A percentile compares a stretch with the other conserved stretches of the same genome.
These are phyloP conservation scores for Hypotaenidia philippensis DNA, from an alignment of 2,797 vertebrate genomes.

Conservation along the genomic window DNA sequence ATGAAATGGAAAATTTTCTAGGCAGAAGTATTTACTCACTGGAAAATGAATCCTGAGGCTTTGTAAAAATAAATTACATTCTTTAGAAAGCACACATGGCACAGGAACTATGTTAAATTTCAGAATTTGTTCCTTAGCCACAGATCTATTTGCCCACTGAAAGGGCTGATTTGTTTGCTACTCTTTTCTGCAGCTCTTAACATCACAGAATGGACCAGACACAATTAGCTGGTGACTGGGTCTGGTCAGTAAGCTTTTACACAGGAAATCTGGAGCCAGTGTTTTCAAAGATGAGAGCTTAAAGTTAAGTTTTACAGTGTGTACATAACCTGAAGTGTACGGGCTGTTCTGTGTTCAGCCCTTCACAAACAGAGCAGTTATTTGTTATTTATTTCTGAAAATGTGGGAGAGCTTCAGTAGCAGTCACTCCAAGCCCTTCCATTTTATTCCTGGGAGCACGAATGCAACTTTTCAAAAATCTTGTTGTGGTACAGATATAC, in stretches of 20 bases:
- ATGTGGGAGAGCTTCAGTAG: background rate
- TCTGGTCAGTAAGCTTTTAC: background rate
- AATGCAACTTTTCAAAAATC: background rate
- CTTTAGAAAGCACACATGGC: background rate
- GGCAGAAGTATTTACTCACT: background rate
- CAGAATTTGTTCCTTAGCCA: background rate
- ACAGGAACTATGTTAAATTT: background rate
- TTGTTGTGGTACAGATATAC: background rate
- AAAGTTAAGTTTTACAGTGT: background rate
- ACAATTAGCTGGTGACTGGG: background rate
- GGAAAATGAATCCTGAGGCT: slow-evolving; percentile 23
- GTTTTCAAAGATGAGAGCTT: background rate
- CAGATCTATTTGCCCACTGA: background rate
- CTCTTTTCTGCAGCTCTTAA: background rate
- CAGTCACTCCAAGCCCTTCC: background rate
- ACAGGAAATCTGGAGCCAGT: background rate
- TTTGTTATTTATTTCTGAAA: background rate
- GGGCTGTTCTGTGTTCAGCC: background rate
- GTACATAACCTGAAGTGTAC: background rate
- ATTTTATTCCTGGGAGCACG: background rate
- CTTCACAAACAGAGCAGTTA: background rate
- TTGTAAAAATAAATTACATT: background rate
- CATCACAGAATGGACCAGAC: accelerated
- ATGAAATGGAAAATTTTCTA: background rate
- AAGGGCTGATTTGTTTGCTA: background rate